Percentiles rank a stretch among this genome's conserved stretches.
Evolutionary conservation across 2,888 invertebrate species (phyloP).

Genomic region (Metopia argyrocephala): DNA sequence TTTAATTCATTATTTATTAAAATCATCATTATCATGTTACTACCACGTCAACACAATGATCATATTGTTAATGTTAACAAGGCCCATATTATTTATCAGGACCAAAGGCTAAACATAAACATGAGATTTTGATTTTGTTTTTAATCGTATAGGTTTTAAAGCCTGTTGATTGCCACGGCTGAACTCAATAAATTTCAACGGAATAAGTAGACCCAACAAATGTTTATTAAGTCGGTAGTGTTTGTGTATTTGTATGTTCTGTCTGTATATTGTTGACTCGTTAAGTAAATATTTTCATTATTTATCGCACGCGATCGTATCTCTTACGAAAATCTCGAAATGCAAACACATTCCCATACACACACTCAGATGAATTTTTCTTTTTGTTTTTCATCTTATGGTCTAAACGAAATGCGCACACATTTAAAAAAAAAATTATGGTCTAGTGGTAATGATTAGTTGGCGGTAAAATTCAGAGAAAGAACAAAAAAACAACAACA

Average conservation of each 20-base stretch:
- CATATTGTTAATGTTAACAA: constrained; percentile 47
- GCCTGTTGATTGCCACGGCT: background rate
- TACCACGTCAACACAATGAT: constrained; percentile 1
- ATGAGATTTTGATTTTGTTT: background rate
- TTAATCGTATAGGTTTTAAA: background rate
- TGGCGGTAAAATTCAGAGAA: constrained; percentile 40
- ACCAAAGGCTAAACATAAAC: constrained; percentile 42
- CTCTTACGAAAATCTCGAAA: constrained; percentile 28
- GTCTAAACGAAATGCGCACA: constrained; percentile 38
- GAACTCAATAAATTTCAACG: constrained; percentile 14
- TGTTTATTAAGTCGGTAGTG: background rate
- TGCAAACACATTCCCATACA: constrained; percentile 5
- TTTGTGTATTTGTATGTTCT: background rate
- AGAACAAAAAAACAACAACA: background rate
- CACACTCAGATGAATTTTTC: constrained; percentile 6
- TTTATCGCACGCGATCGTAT: constrained; percentile 55
- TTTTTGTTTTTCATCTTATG: constrained; percentile 18
- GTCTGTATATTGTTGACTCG: constrained; percentile 31
- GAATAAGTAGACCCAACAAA: background rate
- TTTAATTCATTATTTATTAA: background rate
- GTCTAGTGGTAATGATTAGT: constrained; percentile 41
- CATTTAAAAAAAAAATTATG: constrained; percentile 16
- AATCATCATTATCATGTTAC: constrained; percentile 2
- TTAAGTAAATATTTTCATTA: constrained; percentile 52
- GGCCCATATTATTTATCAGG: constrained; percentile 48